These are phyloP conservation scores for Aricia artaxerxes DNA, from an alignment of 2,888 invertebrate genomes.

Conservation along the genomic window DNA sequence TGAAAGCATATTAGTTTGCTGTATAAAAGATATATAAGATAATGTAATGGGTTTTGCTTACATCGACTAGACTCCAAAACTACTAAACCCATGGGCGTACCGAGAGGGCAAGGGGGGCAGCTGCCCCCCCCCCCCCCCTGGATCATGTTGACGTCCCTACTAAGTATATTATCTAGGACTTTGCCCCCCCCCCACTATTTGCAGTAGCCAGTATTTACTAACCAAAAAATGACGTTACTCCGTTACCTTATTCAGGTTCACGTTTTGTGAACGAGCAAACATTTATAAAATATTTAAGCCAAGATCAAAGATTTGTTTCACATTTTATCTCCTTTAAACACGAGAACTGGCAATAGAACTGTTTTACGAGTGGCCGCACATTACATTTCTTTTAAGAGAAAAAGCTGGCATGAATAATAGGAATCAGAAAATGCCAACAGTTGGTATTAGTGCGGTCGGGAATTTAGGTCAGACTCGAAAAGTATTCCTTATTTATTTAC, in stretches of 20 bases:
- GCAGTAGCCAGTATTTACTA: not conserved
- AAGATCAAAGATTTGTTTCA: conserved; percentile 14
- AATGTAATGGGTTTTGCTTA: too few relatives aligned
- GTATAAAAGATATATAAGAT: too few relatives aligned
- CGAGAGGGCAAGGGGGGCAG: too few relatives aligned
- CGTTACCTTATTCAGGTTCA: not conserved
- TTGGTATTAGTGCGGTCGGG: conserved; percentile 5
- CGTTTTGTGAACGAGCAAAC: not conserved
- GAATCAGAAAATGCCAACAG: conserved; percentile 29
- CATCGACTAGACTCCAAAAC: not conserved
- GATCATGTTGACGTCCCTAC: too few relatives aligned
- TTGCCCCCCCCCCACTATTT: not conserved
- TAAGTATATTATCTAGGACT: too few relatives aligned
- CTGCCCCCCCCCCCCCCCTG: too few relatives aligned
- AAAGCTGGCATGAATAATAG: conserved; percentile 30
- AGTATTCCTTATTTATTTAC: conserved; percentile 14
- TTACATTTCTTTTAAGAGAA: conserved; percentile 24
- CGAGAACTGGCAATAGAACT: conserved; percentile 20
- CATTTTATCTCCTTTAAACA: conserved; percentile 27
- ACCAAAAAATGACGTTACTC: not conserved
- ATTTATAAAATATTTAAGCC: conserved; percentile 8
- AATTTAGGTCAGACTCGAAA: conserved; percentile 26
- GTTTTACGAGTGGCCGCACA: conserved; percentile 24
- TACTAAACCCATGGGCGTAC: not conserved
- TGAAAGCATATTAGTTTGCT: too few relatives aligned